Evolutionary conservation across 2,888 invertebrate species (phyloP), one percentile per base, ranked within the genome.

Genomic region (Drosophila gaucha): DNA sequence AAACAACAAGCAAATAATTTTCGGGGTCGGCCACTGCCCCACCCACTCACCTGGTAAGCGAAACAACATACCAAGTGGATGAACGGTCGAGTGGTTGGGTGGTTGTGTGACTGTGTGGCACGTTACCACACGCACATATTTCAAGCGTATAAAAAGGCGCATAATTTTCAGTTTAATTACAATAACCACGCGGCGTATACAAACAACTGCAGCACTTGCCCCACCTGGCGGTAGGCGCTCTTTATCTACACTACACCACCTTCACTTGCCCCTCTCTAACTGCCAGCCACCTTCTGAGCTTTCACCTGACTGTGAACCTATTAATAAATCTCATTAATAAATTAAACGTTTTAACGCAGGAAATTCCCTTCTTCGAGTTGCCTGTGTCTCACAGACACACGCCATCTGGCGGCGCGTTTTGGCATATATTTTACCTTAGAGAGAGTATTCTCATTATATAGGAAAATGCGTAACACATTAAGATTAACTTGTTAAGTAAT

Each of bases 261-360:
- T 41, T 9, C 24, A 26, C 41, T 16, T 10, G 24, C 2, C 46
- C 8, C 6, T 9, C 18, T 10, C 28, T 2, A 9, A n/a, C 18
- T 22, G 16, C 26, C 22, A 16, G 52, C 51, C 52, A 73, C 56
- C 54, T 59, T 36, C 39, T 57, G 56, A 64, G 60, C 44, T 64
- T 52, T 67, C 60, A 67, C 74, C 77, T 64, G 43, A n/a, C 46
- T 44, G 28, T 33, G 46, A 33, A 63, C 65, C 83, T 86, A 84
- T 84, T 77, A 84, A 86, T 84, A 84, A 86, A 84, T 86, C 87
- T 84, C 86, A 86, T 84, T 84, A 84, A 86, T 86, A 86, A 86
- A 86, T 84, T 84, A 78, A 80, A 79, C 75, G 74, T 70, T 86
- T 84, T 73, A 72, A 52, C 77, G 59, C 67, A 70, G 79, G 67